Conservation (phyloP, 2,797 vertebrate species). For the Emys orbicularis region DNA sequence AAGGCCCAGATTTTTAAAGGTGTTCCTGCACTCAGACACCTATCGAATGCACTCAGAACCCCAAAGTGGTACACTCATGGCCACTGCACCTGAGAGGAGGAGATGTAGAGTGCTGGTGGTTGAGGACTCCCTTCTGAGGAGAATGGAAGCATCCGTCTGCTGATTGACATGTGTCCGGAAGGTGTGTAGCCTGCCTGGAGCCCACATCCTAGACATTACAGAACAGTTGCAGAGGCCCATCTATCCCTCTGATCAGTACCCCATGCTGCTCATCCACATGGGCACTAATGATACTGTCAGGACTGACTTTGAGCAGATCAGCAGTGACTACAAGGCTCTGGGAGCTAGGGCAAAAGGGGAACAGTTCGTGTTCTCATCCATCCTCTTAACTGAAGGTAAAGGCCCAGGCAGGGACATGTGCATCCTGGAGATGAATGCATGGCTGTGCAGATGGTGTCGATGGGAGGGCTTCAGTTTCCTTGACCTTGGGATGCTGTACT, state of each 20-base stretch:
- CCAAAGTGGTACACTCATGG: background rate
- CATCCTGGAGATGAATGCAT: background rate
- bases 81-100: background rate
- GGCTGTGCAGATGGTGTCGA: background rate
- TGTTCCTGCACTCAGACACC: background rate
- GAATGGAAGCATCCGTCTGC: no score
- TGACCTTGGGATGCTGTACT: no score
- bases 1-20: background rate
- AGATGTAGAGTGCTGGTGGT: background rate
- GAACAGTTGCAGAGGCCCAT: no score
- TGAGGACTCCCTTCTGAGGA: no score
- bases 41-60: slow-evolving; percentile 17
- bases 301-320: no score
- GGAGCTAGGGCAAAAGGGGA: background rate
- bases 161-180: no score
- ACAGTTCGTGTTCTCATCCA: background rate
- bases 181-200: no score
- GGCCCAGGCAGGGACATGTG: background rate
- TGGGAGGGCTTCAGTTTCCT: background rate
- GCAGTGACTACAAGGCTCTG: no score
- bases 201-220: no score
- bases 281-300: no score
- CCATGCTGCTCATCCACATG: no score
- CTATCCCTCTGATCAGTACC: no score
- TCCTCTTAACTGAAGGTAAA: background rate